Conservation (phyloP, 2,113 vertebrate species). For the Gila orcuttii region DNA sequence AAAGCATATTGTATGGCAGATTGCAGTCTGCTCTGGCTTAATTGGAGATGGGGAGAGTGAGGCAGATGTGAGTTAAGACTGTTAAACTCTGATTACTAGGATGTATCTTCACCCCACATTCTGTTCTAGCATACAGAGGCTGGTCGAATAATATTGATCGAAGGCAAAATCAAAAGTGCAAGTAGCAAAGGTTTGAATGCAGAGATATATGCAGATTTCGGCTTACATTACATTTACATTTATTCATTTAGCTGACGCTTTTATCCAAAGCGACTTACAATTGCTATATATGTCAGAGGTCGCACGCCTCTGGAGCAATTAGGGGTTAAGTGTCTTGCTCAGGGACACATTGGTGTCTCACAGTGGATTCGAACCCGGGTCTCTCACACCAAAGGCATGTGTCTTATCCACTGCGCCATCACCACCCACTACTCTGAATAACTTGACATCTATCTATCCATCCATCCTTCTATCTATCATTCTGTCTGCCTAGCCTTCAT, state of each 20-base stretch:
- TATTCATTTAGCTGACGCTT: no score
- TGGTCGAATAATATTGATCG: slow-evolving; percentile 28
- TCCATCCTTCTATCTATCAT: neutral
- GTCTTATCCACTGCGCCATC: no score
- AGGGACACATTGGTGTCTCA: no score
- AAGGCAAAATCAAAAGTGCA: neutral
- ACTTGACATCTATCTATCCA: no score
- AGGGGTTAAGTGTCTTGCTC: no score
- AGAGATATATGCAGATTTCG: neutral
- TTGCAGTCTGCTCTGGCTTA: slow-evolving; percentile 73
- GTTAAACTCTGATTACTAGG: slow-evolving; percentile 51
- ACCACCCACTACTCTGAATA: no score
- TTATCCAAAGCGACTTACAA: no score
- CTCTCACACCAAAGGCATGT: no score
- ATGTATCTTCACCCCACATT: slow-evolving; percentile 23
- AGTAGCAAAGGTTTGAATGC: neutral
- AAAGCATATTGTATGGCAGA: slow-evolving; percentile 77
- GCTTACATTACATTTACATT: no score
- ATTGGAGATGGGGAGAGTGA: slow-evolving; percentile 68
- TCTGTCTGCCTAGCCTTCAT: neutral
- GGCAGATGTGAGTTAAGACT: slow-evolving; percentile 44
- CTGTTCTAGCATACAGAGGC: slow-evolving; percentile 2
- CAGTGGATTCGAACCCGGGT: no score
- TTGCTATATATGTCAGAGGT: no score
- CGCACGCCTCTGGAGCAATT: no score